These are phyloP conservation scores for Hymenochirus boettgeri DNA, from an alignment of 2,113 vertebrate genomes.

Conservation along the genomic window DNA sequence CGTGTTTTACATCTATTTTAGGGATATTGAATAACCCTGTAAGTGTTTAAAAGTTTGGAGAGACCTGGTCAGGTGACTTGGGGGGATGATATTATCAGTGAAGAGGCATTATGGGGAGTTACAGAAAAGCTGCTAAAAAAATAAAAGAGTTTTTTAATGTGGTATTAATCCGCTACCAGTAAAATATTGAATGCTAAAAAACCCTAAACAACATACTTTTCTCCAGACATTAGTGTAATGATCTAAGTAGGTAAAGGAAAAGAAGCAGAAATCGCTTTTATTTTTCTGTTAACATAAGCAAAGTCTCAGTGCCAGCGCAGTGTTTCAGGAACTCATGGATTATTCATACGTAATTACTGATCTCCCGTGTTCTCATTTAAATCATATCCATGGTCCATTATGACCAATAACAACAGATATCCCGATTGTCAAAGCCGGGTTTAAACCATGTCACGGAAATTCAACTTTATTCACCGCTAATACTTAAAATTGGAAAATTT, in stretches of 20 bases:
- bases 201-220: slow-evolving; percentile 30
- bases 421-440: slow-evolving; percentile 86
- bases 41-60: too few species aligned
- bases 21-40: too few species aligned
- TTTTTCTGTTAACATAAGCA: slow-evolving; percentile 50
- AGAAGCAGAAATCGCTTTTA: slow-evolving; percentile 13
- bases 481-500: slow-evolving; percentile 86
- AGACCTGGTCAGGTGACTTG: too few species aligned
- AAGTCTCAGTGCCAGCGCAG: slow-evolving; percentile 63
- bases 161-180: too few species aligned
- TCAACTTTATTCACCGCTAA: slow-evolving; percentile 79
- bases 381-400: slow-evolving; percentile 80
- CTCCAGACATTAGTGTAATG: background rate
- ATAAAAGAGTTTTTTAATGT: too few species aligned
- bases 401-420: slow-evolving; percentile 80
- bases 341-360: slow-evolving; percentile 95
- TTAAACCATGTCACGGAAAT: slow-evolving; percentile 71
- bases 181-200: background rate
- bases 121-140: too few species aligned
- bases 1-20: too few species aligned
- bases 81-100: too few species aligned
- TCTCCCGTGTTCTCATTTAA: slow-evolving; percentile 90
- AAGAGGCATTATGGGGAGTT: too few species aligned
- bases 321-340: slow-evolving; percentile 78
- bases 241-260: background rate